Percentiles rank a stretch among this genome's conserved stretches.
These are phyloP conservation scores for Bettongia penicillata DNA, from an alignment of 2,113 vertebrate species.

Conservation along the genomic window DNA sequence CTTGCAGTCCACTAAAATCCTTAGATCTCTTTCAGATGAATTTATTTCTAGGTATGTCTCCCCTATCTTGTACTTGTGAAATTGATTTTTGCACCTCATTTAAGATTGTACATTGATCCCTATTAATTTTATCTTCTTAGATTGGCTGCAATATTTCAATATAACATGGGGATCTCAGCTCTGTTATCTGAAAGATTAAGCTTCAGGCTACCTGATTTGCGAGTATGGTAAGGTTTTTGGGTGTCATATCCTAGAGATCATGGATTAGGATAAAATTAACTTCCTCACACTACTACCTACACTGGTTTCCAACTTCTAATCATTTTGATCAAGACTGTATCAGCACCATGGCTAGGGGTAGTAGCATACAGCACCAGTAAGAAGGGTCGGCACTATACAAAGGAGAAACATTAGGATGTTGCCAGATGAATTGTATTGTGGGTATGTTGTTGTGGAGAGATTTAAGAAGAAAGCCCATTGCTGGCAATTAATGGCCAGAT, in stretches of 20 bases:
- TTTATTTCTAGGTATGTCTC: background rate
- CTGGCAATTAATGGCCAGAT: background rate
- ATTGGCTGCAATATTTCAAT: too few relatives aligned
- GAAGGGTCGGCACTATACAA: background rate
- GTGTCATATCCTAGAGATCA: too few relatives aligned
- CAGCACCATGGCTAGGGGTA: background rate
- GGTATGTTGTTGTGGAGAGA: too few relatives aligned
- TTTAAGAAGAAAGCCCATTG: too few relatives aligned
- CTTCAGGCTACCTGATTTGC: too few relatives aligned
- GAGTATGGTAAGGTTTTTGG: too few relatives aligned
- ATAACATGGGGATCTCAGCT: too few relatives aligned
- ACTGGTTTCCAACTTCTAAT: background rate
- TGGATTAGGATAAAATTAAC: too few relatives aligned
- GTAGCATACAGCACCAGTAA: background rate
- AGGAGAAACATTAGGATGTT: background rate
- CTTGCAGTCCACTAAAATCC: background rate
- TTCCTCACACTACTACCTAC: too few relatives aligned
- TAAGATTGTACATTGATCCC: background rate
- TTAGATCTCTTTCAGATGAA: background rate
- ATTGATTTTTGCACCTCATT: background rate
- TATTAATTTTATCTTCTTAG: background rate
- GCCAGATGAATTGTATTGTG: background rate
- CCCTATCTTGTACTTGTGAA: background rate
- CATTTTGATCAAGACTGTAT: background rate
- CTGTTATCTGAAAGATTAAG: too few relatives aligned